Evolutionary conservation across 2,113 vertebrate genomes (phyloP).

Genomic region (Oryctolagus cuniculus): DNA sequence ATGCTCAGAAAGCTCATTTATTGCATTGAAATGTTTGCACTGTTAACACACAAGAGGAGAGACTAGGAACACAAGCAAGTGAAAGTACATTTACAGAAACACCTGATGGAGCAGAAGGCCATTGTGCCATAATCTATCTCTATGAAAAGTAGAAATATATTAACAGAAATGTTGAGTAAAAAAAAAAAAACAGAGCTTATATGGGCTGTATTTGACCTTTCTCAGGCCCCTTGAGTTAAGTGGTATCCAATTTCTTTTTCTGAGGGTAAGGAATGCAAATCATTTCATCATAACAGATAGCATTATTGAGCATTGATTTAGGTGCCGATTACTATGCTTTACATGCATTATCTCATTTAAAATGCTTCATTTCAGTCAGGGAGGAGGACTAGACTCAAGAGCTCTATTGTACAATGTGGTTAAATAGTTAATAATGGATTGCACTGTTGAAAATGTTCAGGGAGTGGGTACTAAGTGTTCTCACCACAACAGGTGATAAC

Average conservation of each 20-base stretch:
- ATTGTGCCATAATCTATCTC: background rate
- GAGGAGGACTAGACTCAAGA: background rate
- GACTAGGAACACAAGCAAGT: background rate
- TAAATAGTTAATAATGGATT: background rate
- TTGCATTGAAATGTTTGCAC: background rate
- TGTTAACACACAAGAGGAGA: background rate
- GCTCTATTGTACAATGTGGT: background rate
- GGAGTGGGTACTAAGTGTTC: background rate
- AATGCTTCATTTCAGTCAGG: background rate
- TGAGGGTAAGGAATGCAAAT: background rate
- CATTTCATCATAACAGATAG: background rate
- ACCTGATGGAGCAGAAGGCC: background rate
- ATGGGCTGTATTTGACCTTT: background rate
- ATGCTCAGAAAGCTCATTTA: constrained; percentile 1
- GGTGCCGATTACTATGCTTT: background rate
- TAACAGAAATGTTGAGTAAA: background rate
- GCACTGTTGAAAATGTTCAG: background rate
- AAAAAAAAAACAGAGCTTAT: background rate
- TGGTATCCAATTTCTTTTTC: background rate
- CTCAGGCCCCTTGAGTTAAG: background rate
- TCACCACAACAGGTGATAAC: background rate
- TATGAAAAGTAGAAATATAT: constrained; percentile 21
- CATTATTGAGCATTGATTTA: background rate
- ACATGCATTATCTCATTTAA: background rate
- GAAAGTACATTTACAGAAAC: constrained; percentile 21